Evolutionary conservation across 2,113 vertebrate genomes (phyloP).

Genomic region (Oplegnathus fasciatus): DNA sequence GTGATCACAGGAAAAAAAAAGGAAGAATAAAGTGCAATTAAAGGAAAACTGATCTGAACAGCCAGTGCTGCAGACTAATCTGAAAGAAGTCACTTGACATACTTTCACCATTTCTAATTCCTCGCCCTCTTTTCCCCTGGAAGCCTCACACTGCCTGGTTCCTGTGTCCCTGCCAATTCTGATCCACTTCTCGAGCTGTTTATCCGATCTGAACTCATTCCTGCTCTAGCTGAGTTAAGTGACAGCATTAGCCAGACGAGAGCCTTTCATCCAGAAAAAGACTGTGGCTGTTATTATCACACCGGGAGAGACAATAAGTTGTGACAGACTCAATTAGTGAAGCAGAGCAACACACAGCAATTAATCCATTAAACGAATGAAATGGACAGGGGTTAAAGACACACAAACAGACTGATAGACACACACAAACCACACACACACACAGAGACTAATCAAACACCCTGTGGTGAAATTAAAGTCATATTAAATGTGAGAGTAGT

Average conservation of each 20-base stretch:
- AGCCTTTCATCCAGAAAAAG: conserved; percentile 54
- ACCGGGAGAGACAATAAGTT: conserved; percentile 54
- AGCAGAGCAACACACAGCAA: conserved; percentile 49
- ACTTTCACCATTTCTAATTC: conserved; percentile 63
- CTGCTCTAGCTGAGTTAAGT: conserved; percentile 55
- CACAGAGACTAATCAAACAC: conserved; percentile 30
- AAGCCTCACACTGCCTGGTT: conserved; percentile 22
- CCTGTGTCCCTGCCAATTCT: conserved; percentile 56
- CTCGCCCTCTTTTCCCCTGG: conserved; percentile 41
- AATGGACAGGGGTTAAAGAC: conserved; percentile 47
- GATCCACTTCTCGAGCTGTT: conserved; percentile 38
- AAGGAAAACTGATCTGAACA: conserved; percentile 42
- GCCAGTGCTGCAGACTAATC: conserved; percentile 43
- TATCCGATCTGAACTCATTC: conserved; percentile 43
- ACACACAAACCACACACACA: neutral
- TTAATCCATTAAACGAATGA: conserved; percentile 68
- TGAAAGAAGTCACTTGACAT: conserved; percentile 61
- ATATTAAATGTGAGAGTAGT: conserved; percentile 6
- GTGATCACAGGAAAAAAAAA: neutral
- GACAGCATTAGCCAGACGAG: conserved; percentile 49
- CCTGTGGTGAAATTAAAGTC: conserved; percentile 40
- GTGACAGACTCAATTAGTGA: conserved; percentile 61
- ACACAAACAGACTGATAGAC: conserved; percentile 19
- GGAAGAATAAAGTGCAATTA: conserved; percentile 26
- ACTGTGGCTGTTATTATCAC: conserved; percentile 58